These are phyloP conservation scores for Syrrhaptes paradoxus DNA, from an alignment of 2,113 vertebrate genomes.

Conservation along the genomic window DNA sequence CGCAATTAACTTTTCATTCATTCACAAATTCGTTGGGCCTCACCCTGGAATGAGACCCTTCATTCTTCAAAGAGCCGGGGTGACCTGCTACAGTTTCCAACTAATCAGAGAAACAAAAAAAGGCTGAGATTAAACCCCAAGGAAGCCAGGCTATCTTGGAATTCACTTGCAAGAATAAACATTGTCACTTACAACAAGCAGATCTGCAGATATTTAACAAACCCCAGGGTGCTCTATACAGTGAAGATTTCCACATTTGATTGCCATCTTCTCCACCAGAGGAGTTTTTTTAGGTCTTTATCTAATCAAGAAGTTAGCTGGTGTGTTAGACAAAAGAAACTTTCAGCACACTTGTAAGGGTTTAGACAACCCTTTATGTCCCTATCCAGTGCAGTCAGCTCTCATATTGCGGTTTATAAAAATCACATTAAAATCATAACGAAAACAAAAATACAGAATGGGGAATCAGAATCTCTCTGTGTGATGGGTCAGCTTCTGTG, in stretches of 20 bases:
- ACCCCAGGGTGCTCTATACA: constrained; percentile 25
- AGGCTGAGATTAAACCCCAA: constrained; percentile 60
- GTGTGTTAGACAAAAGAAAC: constrained; percentile 46
- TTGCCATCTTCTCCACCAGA: constrained; percentile 44
- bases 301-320: constrained; percentile 53
- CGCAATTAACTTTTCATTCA: constrained; percentile 79
- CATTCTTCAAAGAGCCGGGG: constrained; percentile 72
- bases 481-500: neutral
- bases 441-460: neutral
- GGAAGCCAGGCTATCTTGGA: constrained; percentile 54
- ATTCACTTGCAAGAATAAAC: constrained; percentile 67
- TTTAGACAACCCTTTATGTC: neutral
- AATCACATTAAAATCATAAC: neutral
- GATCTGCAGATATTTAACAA: constrained; percentile 59
- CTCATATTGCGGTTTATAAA: neutral
- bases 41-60: constrained; percentile 75
- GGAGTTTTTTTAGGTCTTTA: constrained; percentile 45
- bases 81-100: constrained; percentile 73
- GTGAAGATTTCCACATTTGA: constrained; percentile 58
- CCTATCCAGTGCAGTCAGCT: neutral
- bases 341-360: neutral
- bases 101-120: constrained; percentile 72
- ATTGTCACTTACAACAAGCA: constrained; percentile 58
- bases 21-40: constrained; percentile 78
- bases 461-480: neutral